Percentiles rank a stretch among this genome's conserved stretches.
phyloP scores from a whole-genome alignment of 2,888 invertebrate species.

The Chironomus riparius region DNA sequence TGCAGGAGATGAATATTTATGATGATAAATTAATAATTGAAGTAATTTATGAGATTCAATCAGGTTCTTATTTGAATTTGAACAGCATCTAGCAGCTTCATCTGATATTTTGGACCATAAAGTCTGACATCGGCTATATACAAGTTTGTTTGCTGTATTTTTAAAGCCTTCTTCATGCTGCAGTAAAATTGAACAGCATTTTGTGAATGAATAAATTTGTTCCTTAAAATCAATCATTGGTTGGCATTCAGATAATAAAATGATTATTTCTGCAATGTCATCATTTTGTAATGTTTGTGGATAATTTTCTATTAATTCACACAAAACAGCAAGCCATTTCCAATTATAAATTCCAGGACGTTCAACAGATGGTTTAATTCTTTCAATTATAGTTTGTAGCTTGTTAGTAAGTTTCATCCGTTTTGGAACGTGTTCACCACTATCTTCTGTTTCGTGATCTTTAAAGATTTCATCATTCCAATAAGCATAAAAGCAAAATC shows the following conservation, averaged over 20 bases:
- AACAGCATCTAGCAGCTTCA: not conserved
- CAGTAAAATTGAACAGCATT: conserved; percentile 5
- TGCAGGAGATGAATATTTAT: not conserved
- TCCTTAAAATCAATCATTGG: not conserved
- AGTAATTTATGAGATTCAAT: not conserved
- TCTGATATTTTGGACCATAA: conserved; percentile 8
- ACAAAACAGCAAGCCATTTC: conserved; percentile 10
- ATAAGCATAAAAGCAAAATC: not conserved
- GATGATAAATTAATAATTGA: not conserved
- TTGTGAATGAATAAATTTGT: conserved; percentile 7
- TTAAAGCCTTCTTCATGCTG: not conserved
- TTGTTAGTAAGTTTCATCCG: not conserved
- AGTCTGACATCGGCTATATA: not conserved
- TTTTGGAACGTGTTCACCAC: not conserved
- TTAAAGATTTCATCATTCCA: not conserved
- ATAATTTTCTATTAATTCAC: conserved; percentile 5
- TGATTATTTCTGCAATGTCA: not conserved
- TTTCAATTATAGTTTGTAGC: not conserved
- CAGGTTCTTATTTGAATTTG: not conserved
- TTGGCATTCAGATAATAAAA: not conserved
- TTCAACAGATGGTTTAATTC: not conserved
- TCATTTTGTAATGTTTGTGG: not conserved
- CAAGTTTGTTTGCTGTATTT: not conserved
- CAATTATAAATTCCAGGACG: not conserved
- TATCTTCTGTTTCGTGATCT: not conserved